These are phyloP conservation scores for Cataglyphis hispanica DNA, from an alignment of 1,140 invertebrate genomes.

Conservation along the genomic window DNA sequence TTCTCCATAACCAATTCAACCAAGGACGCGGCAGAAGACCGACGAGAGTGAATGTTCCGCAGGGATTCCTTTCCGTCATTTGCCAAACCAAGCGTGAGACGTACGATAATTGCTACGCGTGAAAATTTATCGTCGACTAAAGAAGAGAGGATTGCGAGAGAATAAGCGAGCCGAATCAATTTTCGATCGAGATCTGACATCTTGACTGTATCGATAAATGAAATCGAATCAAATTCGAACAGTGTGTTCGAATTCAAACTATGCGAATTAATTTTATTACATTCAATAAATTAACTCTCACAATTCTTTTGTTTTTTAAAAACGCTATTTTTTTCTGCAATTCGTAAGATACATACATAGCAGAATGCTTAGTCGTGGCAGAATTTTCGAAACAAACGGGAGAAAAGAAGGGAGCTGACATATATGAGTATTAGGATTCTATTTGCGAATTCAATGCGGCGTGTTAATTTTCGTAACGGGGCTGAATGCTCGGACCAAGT, in stretches of 20 bases:
- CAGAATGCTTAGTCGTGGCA: background rate
- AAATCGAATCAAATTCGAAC: background rate
- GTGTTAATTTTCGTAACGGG: constrained; percentile 47
- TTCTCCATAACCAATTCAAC: constrained; percentile 80
- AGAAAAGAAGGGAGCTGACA: background rate
- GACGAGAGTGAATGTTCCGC: constrained; percentile 62
- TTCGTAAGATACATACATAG: background rate
- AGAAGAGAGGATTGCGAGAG: constrained; percentile 24
- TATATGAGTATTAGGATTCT: constrained; percentile 1
- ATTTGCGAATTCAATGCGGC: constrained; percentile 41
- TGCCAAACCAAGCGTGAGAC: constrained; percentile 80
- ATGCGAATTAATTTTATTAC: background rate
- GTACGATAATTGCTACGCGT: constrained; percentile 76
- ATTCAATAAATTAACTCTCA: constrained; percentile 8
- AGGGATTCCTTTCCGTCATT: constrained; percentile 73
- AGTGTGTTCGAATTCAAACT: background rate
- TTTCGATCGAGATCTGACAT: background rate
- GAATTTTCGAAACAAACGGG: background rate
- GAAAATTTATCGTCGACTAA: constrained; percentile 27
- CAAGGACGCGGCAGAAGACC: background rate
- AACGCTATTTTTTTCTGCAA: background rate
- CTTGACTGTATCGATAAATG: background rate
- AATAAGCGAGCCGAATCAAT: background rate
- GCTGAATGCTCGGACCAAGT: constrained; percentile 38
- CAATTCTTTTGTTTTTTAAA: too few relatives aligned